Conservation (phyloP, 37 sponge, comb jelly and placozoan species). For the Chondrilla cf. caribensis region DNA sequence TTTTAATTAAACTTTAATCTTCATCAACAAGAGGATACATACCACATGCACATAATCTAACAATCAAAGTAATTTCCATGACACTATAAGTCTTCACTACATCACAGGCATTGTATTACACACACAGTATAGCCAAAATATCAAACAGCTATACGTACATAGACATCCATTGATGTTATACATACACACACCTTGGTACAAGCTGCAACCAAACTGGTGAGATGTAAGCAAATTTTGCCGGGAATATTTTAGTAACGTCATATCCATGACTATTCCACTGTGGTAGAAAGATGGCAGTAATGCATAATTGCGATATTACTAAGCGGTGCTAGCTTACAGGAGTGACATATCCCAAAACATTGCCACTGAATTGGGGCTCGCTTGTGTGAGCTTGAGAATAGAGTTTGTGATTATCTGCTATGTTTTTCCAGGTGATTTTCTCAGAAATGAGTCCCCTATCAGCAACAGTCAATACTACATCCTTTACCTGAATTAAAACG, state of each 20-base stretch:
- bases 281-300: not conserved
- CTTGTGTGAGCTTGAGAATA: slow-evolving; percentile 44
- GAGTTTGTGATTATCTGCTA: slow-evolving; percentile 54
- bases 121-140: too few relatives aligned
- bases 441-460: slow-evolving; percentile 69
- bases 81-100: too few relatives aligned
- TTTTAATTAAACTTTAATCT: too few relatives aligned
- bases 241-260: slow-evolving; percentile 86
- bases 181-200: slow-evolving; percentile 35
- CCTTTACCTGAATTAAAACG: slow-evolving; percentile 3
- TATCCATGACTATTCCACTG: slow-evolving; percentile 99
- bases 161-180: too few relatives aligned
- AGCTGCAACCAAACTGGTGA: slow-evolving; percentile 98
- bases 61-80: too few relatives aligned
- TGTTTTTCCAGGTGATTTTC: slow-evolving; percentile 68
- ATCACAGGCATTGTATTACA: too few relatives aligned
- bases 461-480: slow-evolving; percentile 34
- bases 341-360: slow-evolving; percentile 81
- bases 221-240: slow-evolving; percentile 87
- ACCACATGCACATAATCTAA: too few relatives aligned
- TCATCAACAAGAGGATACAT: too few relatives aligned
- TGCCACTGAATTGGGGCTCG: slow-evolving; percentile 23
- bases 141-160: too few relatives aligned
- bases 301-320: not conserved
- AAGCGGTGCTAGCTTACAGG: slow-evolving; percentile 55